Evolutionary conservation across 1,140 invertebrate species (phyloP), one percentile per base, ranked within the genome.

Genomic region (Drosophila kanapiae): DNA sequence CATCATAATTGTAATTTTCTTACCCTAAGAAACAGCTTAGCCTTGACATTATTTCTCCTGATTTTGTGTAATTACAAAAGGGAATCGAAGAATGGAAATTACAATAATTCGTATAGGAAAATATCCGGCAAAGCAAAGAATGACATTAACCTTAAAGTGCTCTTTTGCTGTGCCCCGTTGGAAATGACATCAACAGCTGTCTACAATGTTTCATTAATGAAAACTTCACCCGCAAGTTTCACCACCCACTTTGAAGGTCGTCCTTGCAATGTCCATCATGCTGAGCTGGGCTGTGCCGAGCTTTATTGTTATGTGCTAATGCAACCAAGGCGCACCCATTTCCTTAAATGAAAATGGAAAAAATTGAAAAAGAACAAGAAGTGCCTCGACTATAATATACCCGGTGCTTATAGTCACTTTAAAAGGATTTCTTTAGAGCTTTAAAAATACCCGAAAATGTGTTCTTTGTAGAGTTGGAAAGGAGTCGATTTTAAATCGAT

Each of bases 241-340:
- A 58, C 71, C 43, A 64, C 38, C 35, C 51, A 53, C 59, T 29
- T 35, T 59, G 69, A 72, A 74, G 70, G 70, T 74, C 70, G 70
- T 72, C 70, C 70, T 74, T 74, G 70, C 68, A 60, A 14, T 72
- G 70, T 74, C 53, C 45, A 58, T 74, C 68, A 74, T 48, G 54
- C 68, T 72, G 69, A 29, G 67, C 38, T 38, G 35, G 37, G 45
- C 33, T 60, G 43, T 47, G 14, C 47, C 47, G 45, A 40, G 61
- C 62, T 69, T 53, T 67, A 70, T 69, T 54, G 57, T 23, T 40
- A 23, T 62, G 35, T 42, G 67, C 14, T 74, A 60, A 74, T 74
- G 70, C 70, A 74, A 16, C 49, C 18, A 37, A 35, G 69, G 53
- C 69, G 43, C 69, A 71, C 65, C 68, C 65, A 71, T 59, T 72